Conservation (phyloP, 1,140 invertebrate genomes). For the Atta texana region DNA sequence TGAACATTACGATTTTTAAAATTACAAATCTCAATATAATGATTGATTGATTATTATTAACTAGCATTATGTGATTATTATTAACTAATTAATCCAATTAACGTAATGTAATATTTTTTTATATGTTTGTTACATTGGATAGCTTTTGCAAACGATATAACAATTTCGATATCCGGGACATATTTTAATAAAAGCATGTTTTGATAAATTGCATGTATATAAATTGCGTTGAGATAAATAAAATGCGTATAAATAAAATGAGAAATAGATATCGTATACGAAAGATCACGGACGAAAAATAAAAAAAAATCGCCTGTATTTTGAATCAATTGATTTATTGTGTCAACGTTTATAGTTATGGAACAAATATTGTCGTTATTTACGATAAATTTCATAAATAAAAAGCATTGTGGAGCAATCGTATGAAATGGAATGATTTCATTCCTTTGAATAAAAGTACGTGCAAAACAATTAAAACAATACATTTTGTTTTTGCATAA, state of each 20-base stretch:
- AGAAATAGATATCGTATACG: neutral
- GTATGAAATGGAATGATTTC: constrained; percentile 4
- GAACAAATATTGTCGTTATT: neutral
- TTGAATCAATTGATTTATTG: neutral
- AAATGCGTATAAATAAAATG: neutral
- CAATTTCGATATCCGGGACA: neutral
- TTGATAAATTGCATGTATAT: constrained; percentile 6
- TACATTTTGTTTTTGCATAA: no score
- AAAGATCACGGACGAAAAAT: constrained; percentile 5
- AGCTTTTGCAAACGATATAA: neutral
- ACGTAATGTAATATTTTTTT: neutral
- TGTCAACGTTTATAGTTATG: neutral
- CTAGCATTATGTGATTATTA: neutral
- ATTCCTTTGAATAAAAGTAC: neutral
- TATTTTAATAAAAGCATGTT: constrained; percentile 15
- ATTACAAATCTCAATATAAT: neutral
- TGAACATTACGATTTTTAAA: neutral
- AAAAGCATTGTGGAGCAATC: neutral
- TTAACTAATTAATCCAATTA: constrained; percentile 7
- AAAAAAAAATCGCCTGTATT: neutral
- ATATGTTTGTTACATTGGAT: neutral
- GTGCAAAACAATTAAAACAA: neutral
- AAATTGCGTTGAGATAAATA: neutral
- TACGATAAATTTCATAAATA: constrained; percentile 33
- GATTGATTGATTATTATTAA: neutral